Evolutionary conservation across 92 coral and sea anemone genomes (phyloP), one percentile per base, ranked within the genome.

Genomic region (Bergia puertoricense): DNA sequence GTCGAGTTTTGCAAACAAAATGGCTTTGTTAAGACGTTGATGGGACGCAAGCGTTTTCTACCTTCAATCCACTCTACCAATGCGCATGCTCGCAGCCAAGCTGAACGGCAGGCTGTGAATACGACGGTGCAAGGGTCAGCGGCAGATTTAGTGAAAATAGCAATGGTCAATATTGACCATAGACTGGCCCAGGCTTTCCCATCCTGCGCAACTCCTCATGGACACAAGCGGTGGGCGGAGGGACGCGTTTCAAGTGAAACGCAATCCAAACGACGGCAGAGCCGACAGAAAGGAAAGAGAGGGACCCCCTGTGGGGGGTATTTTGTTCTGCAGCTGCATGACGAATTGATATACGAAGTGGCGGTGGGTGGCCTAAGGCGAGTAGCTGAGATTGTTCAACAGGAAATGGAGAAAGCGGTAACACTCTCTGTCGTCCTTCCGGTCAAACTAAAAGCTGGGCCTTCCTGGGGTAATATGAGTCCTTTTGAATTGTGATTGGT

Each of bases 121-220:
- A 97, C 99, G 56, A 97, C 98, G 9, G 95, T 97, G 16, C 99
- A 97, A 92, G 99, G 99, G 85, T 97, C 99, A 83, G 99, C 99
- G 86, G 98, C 99, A 65, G 99, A 97, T 86, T 85, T 97, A 59
- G 99, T 97, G 5, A 97, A 97, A 51, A 90, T 89, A 76, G 99
- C 99, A 79, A 97, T 97, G 99, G 86, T 93, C 15, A 97, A 94
- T 89, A 94, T 97, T 85, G 99, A 97, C 90, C 91, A 84, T 56
- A 91, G 89, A 86, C 85, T 97, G 46, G 79, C 92, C 86, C 85
- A 89, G 62, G 90, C 77, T 62, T 97, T 91, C 81, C 93, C 98
- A 85, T 42, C 91, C 79, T 95, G 95, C 78, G 89, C 86, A 51
- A 45, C 86, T 72, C 94, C 99, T 15, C 98, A 92, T 81, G 91